Percentiles rank a stretch among this genome's conserved stretches.
Conservation (phyloP, 2,113 vertebrate genomes). For the Melanerpes formicivorus region DNA sequence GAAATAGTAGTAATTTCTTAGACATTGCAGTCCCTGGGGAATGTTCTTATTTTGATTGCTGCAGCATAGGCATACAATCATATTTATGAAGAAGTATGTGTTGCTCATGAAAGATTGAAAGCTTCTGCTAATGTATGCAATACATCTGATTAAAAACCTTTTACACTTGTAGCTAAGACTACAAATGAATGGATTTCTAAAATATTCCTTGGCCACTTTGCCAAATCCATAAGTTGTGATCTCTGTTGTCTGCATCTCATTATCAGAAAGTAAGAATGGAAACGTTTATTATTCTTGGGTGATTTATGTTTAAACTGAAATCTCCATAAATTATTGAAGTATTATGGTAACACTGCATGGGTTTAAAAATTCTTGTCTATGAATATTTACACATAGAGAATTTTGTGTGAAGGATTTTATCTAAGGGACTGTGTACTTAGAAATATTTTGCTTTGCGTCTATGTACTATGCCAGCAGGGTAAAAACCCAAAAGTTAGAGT, state of each 20-base stretch:
- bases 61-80: fast-evolving
- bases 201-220: not conserved
- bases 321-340: not conserved
- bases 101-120: not conserved
- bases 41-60: not conserved
- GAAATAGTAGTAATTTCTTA: not conserved
- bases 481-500: not conserved
- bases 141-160: not conserved
- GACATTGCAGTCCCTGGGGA: not conserved
- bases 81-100: not conserved
- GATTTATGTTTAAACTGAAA: not conserved
- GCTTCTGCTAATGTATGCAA: not conserved
- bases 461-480: not conserved
- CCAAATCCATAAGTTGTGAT: not conserved
- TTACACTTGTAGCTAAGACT: not conserved
- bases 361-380: not conserved
- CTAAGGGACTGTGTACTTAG: not conserved
- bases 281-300: not conserved
- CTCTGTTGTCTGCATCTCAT: not conserved
- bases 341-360: not conserved
- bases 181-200: not conserved
- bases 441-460: not conserved
- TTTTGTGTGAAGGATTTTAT: not conserved
- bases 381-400: not conserved
- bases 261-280: not conserved